Evolutionary conservation across 1,140 invertebrate genomes (phyloP).

Genomic region (Elymnias hypermnestra): DNA sequence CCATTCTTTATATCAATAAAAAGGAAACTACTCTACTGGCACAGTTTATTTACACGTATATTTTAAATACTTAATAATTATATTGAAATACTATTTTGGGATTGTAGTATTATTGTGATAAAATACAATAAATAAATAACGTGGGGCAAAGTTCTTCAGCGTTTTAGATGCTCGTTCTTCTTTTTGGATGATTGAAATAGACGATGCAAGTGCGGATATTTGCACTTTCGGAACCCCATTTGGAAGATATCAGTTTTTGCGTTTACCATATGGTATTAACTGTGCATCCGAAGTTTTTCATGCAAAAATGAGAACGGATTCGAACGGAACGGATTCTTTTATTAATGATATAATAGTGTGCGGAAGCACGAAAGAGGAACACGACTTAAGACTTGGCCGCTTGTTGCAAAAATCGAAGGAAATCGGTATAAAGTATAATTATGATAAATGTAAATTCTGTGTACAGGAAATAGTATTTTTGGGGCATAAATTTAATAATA

Average conservation of each 20-base stretch:
- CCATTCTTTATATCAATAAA: too few species aligned
- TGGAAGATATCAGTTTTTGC: slow-evolving; percentile 25
- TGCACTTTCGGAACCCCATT: slow-evolving; percentile 29
- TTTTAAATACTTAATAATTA: too few species aligned
- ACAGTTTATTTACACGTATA: too few species aligned
- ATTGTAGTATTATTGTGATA: too few species aligned
- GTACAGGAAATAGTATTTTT: slow-evolving; percentile 7
- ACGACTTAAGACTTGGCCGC: slow-evolving; percentile 6
- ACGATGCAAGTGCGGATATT: slow-evolving; percentile 19
- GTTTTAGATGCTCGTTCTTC: slow-evolving; percentile 19
- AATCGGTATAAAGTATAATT: slow-evolving; percentile 12
- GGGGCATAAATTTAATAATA: slow-evolving; percentile 10
- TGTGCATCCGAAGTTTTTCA: slow-evolving; percentile 29
- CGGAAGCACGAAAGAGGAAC: slow-evolving; percentile 10
- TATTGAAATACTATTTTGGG: too few species aligned
- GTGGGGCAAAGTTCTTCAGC: slow-evolving; percentile 17
- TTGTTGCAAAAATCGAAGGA: slow-evolving; percentile 10
- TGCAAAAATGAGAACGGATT: slow-evolving; percentile 10
- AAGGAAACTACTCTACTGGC: too few species aligned
- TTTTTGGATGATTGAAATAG: slow-evolving; percentile 23
- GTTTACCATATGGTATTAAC: slow-evolving; percentile 26
- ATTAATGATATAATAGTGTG: slow-evolving; percentile 22
- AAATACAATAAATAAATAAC: too few species aligned
- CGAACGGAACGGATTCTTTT: slow-evolving; percentile 18
- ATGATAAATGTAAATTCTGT: slow-evolving; percentile 5